Base-by-base conservation (phyloP, 2,113 vertebrate genomes). In the Polypterus senegalus region DNA sequence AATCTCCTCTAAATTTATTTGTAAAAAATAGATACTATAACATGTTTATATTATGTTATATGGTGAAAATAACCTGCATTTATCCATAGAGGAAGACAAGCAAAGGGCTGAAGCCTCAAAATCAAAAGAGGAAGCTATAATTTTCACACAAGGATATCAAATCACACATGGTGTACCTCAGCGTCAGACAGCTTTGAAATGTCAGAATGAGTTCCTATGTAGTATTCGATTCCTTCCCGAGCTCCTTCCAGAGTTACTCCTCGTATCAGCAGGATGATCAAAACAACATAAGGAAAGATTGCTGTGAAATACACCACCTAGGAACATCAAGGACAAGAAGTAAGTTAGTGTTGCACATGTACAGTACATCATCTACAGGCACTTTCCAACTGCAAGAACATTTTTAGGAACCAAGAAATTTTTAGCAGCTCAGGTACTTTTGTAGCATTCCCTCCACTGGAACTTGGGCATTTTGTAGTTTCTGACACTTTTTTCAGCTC, bases 241-340 rank as follows among this genome's bases (percentile, higher is more conserved):
- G 88, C 88, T 61, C 88, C 88, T 2, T 86, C 81, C 63, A 89
- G 71, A 2, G 88, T 90, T 66, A 89, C 84, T 0, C 88, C 88
- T 0, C 88, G 86, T 46, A 88, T 71, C 3, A 90, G 74, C 68
- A 90, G 72, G 83, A 90, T 86, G 74, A 89, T 51, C 59, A 90
- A 74, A 69, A 90, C 88, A 78, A 90, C 71, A 69, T 88, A 89
- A 0, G 88, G 88, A 72, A 90, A 90, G 0, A 87, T 90, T 67
- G 88, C 88, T 0, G 88, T 90, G 76, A 90, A 85, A 54, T 90
- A 90, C 52, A 90, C 88, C 0, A 90, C 86, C 88, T 90, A 76
- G 4, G 48, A 8, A 48, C 67, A 66, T 65, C 59, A 57, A 57
- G 9, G 46, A 5, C 2, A 57, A 57, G 27, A 5, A 57, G 49